phyloP scores from a whole-genome alignment of 1,140 invertebrate genomes.

The Zaprionus nigranus region DNA sequence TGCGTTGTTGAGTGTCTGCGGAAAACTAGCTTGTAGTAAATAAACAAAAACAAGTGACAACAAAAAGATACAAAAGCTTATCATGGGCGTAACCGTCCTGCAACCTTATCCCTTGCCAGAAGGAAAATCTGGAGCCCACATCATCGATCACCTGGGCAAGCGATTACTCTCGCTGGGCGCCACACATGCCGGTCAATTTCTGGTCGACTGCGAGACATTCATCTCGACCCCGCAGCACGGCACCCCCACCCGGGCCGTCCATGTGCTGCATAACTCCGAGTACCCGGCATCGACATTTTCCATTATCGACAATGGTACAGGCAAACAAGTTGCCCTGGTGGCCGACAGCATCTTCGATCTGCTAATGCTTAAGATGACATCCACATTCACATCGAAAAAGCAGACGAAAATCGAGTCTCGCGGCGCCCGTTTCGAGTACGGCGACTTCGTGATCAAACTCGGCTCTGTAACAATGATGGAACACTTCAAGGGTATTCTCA shows the following conservation, averaged over 20 bases:
- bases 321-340: constrained; percentile 92
- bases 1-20: neutral
- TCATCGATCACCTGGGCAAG: constrained; percentile 94
- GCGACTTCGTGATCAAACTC: constrained; percentile 97
- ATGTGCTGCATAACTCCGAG: constrained; percentile 97
- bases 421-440: constrained; percentile 95
- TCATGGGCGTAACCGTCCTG: constrained; percentile 85
- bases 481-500: constrained; percentile 96
- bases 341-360: constrained; percentile 96
- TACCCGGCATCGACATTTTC: constrained; percentile 97
- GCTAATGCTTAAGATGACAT: constrained; percentile 94
- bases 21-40: neutral
- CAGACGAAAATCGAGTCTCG: constrained; percentile 95
- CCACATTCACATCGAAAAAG: constrained; percentile 95
- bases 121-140: constrained; percentile 93
- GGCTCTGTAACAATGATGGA: constrained; percentile 96
- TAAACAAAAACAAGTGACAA: constrained; percentile 5
- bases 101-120: constrained; percentile 94
- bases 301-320: constrained; percentile 93
- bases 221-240: constrained; percentile 89
- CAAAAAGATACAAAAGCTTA: neutral
- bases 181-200: constrained; percentile 93
- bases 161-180: constrained; percentile 94
- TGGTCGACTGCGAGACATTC: constrained; percentile 98
- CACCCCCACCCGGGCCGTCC: constrained; percentile 90